A percentile compares a stretch with the other conserved stretches of the same genome.
These are phyloP conservation scores for Chesias legatella DNA, from an alignment of 2,888 invertebrate genomes.

Conservation along the genomic window DNA sequence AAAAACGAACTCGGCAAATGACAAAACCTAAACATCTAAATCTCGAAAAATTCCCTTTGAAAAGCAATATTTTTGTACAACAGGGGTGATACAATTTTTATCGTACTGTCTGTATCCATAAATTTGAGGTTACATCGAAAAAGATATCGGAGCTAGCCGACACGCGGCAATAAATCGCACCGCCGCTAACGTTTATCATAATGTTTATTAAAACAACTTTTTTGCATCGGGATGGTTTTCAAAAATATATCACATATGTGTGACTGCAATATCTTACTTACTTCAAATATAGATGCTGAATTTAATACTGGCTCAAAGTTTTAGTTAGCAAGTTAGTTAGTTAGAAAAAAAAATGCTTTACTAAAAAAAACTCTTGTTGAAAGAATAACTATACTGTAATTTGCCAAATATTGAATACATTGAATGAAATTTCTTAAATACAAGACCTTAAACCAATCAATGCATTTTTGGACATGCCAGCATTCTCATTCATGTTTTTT, in stretches of 20 bases:
- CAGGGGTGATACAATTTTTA: slow-evolving; percentile 65
- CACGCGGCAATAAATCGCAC: slow-evolving; percentile 58
- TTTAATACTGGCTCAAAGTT: no score
- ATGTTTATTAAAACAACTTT: slow-evolving; percentile 33
- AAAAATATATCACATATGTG: slow-evolving; percentile 1
- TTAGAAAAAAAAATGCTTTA: no score
- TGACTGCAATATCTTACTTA: neutral
- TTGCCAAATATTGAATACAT: no score
- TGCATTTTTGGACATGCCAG: no score
- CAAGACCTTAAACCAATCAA: no score
- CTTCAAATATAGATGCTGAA: no score
- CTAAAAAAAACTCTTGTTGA: no score
- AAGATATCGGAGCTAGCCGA: slow-evolving; percentile 52
- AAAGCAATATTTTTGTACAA: slow-evolving; percentile 48
- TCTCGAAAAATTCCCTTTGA: slow-evolving; percentile 34
- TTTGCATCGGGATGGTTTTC: slow-evolving; percentile 20
- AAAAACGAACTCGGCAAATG: slow-evolving; percentile 2
- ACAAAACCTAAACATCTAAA: slow-evolving; percentile 24
- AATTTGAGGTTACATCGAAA: slow-evolving; percentile 65
- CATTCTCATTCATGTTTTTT: no score
- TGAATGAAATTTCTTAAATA: no score
- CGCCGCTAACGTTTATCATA: slow-evolving; percentile 36
- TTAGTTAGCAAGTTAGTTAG: no score
- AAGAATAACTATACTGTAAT: no score
- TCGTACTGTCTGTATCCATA: slow-evolving; percentile 61